phyloP scores from a whole-genome alignment of 2,113 vertebrate species.

The Epinephelus fuscoguttatus region DNA sequence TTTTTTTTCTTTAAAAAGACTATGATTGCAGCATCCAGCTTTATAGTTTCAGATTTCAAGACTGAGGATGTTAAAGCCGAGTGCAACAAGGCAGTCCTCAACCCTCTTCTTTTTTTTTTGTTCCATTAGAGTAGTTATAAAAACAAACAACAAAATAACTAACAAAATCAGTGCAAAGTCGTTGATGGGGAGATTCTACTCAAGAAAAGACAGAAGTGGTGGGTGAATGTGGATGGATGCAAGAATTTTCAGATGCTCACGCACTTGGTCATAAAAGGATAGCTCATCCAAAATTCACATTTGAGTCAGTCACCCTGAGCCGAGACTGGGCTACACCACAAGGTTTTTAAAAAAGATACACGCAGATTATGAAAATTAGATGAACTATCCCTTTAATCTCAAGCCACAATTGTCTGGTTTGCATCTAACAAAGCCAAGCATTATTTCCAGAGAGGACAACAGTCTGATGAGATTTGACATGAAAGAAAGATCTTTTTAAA shows the following conservation, averaged over 20 bases:
- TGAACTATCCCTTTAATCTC: slow-evolving; percentile 77
- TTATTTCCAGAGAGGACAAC: slow-evolving; percentile 73
- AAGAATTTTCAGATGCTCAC: slow-evolving; percentile 77
- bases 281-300: slow-evolving; percentile 54
- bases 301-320: slow-evolving; percentile 70
- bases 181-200: slow-evolving; percentile 85
- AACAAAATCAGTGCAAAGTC: slow-evolving; percentile 93
- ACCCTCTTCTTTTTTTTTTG: slow-evolving; percentile 58
- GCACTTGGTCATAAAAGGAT: slow-evolving; percentile 69
- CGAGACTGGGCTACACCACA: slow-evolving; percentile 41
- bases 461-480: slow-evolving; percentile 77
- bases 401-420: slow-evolving; percentile 78
- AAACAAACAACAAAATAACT: slow-evolving; percentile 77
- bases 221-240: slow-evolving; percentile 77
- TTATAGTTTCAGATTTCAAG: slow-evolving; percentile 89
- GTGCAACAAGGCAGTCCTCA: slow-evolving; percentile 86
- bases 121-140: slow-evolving; percentile 83
- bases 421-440: slow-evolving; percentile 71
- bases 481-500: slow-evolving; percentile 23
- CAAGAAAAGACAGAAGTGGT: slow-evolving; percentile 79
- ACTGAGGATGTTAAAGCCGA: slow-evolving; percentile 86
- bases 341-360: slow-evolving; percentile 62
- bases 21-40: slow-evolving; percentile 92
- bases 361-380: slow-evolving; percentile 43
- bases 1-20: slow-evolving; percentile 84